These are phyloP conservation scores for Merops nubicus DNA, from an alignment of 2,113 vertebrate species.

Conservation along the genomic window DNA sequence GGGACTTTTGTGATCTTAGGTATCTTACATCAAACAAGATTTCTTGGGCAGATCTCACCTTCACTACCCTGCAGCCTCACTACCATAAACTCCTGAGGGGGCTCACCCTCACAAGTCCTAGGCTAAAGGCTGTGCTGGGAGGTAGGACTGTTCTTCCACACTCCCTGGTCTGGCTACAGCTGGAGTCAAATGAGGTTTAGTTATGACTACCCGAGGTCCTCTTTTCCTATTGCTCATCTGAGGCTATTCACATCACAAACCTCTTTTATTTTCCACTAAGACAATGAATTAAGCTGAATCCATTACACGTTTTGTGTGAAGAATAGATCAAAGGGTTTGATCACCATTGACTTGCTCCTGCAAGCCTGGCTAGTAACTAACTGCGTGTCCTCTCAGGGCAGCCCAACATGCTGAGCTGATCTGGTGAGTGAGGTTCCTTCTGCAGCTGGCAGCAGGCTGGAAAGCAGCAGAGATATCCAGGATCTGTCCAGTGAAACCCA, in stretches of 20 bases:
- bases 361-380: neutral
- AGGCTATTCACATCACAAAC: neutral
- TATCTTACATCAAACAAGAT: neutral
- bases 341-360: neutral
- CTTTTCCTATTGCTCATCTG: neutral
- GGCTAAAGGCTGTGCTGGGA: neutral
- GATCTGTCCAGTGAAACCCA: neutral
- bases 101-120: neutral
- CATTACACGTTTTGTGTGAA: neutral
- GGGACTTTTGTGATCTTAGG: neutral
- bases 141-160: neutral
- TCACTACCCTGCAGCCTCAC: neutral
- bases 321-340: neutral
- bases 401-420: neutral
- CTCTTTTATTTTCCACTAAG: neutral
- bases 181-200: neutral
- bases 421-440: neutral
- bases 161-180: neutral
- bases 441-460: neutral
- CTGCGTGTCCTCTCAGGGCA: neutral
- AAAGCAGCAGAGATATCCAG: neutral
- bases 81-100: neutral
- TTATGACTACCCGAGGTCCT: neutral
- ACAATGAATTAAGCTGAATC: neutral
- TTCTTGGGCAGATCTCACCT: neutral